A percentile compares a stretch with the other conserved stretches of the same genome.
Evolutionary conservation across 1,140 invertebrate species (phyloP).

Genomic region (Mercenaria mercenaria): DNA sequence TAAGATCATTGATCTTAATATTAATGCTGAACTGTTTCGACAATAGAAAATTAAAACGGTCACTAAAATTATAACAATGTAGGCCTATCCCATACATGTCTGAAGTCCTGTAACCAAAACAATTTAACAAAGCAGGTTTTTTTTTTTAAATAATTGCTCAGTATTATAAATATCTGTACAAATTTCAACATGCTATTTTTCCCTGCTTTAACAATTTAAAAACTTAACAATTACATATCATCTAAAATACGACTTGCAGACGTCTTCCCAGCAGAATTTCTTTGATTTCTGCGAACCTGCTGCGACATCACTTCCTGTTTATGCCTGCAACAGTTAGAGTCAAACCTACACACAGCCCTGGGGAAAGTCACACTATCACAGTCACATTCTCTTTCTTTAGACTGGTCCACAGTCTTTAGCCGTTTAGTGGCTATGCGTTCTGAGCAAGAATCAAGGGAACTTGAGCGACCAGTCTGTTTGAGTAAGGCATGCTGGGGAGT

Average conservation of each 20-base stretch:
- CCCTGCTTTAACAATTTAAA: constrained; percentile 10
- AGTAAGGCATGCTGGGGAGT: constrained; percentile 47
- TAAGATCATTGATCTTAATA: too few relatives aligned
- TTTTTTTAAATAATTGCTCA: neutral
- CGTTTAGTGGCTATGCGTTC: constrained; percentile 45
- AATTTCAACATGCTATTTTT: neutral
- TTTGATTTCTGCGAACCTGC: constrained; percentile 44
- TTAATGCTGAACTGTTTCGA: too few relatives aligned
- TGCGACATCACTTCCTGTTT: constrained; percentile 40
- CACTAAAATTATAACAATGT: too few relatives aligned
- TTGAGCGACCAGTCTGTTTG: constrained; percentile 61
- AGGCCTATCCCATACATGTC: too few relatives aligned
- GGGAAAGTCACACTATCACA: constrained; percentile 29
- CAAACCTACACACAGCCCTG: constrained; percentile 42
- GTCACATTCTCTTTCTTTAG: constrained; percentile 38
- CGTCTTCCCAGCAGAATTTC: constrained; percentile 58
- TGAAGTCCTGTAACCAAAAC: neutral
- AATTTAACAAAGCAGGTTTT: neutral
- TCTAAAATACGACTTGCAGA: constrained; percentile 33
- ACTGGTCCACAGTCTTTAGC: constrained; percentile 62
- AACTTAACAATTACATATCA: constrained; percentile 30
- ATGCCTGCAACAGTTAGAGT: constrained; percentile 23
- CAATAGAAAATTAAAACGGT: too few relatives aligned
- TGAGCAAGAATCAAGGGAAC: constrained; percentile 58
- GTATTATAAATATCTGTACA: constrained; percentile 1